Conservation (phyloP, 2,113 vertebrate species). For the Stegastes partitus region DNA sequence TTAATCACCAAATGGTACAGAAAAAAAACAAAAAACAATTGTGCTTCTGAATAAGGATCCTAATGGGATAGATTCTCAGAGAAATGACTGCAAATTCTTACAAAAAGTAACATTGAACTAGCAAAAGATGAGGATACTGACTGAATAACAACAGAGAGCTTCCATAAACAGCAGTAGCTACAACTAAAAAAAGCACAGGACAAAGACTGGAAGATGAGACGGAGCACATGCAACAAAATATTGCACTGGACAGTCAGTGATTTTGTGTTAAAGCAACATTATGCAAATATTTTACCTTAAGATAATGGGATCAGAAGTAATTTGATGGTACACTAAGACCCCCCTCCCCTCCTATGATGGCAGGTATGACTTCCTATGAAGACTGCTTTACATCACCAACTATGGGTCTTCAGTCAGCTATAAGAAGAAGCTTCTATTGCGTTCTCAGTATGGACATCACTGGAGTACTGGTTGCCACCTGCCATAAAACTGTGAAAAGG, state of each 20-base stretch:
- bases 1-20: neutral
- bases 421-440: too few species aligned
- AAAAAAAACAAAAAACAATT: slow-evolving; percentile 1
- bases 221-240: slow-evolving; percentile 67
- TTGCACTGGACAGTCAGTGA: slow-evolving; percentile 32
- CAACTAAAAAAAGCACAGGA: slow-evolving; percentile 51
- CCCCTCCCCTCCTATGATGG: too few species aligned
- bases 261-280: slow-evolving; percentile 11
- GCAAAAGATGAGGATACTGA: slow-evolving; percentile 15
- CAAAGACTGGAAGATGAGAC: slow-evolving; percentile 47
- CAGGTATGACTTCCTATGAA: too few species aligned
- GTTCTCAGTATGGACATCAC: too few species aligned
- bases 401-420: too few species aligned
- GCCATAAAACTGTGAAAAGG: too few species aligned
- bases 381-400: too few species aligned
- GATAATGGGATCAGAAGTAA: too few species aligned
- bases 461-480: too few species aligned
- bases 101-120: neutral
- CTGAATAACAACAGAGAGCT: slow-evolving; percentile 64
- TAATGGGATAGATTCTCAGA: slow-evolving; percentile 21
- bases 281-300: neutral
- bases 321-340: too few species aligned
- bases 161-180: slow-evolving; percentile 63
- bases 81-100: neutral
- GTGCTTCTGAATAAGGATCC: slow-evolving; percentile 8